Evolutionary conservation across 2,888 invertebrate species (phyloP).

Genomic region (Agrotis puta): DNA sequence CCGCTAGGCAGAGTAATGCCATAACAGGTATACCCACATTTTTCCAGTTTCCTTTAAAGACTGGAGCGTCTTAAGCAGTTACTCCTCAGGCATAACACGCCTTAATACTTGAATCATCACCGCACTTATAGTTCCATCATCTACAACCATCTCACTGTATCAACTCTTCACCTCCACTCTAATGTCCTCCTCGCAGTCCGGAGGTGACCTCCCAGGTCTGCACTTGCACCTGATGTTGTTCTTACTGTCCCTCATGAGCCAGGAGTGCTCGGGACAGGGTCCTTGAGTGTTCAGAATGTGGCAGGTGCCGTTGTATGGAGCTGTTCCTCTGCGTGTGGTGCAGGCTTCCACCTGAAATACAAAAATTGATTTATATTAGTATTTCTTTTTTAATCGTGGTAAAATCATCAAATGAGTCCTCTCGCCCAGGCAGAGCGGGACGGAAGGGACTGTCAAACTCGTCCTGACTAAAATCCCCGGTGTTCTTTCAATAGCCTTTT

Average conservation of each 20-base stretch:
- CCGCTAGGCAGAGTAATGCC: too few relatives aligned
- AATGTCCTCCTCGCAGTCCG: constrained; percentile 63
- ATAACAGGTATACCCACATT: too few relatives aligned
- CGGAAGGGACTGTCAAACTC: too few relatives aligned
- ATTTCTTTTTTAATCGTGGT: too few relatives aligned
- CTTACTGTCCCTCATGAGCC: constrained; percentile 79
- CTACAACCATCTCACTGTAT: constrained; percentile 6
- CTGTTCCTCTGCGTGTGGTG: constrained; percentile 91
- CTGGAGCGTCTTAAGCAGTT: too few relatives aligned
- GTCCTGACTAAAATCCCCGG: too few relatives aligned
- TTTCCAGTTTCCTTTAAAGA: too few relatives aligned
- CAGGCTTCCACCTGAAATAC: constrained; percentile 87
- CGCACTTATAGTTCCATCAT: not conserved
- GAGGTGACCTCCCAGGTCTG: constrained; percentile 86
- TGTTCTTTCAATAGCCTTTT: too few relatives aligned
- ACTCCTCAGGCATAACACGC: too few relatives aligned
- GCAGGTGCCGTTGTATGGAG: constrained; percentile 93
- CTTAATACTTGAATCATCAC: too few relatives aligned
- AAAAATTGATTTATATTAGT: not conserved
- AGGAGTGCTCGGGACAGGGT: constrained; percentile 93
- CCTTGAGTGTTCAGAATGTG: constrained; percentile 95
- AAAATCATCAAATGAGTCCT: too few relatives aligned
- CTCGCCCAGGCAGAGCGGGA: too few relatives aligned
- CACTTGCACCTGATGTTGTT: constrained; percentile 92
- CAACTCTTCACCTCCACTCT: constrained; percentile 36